Evolutionary conservation across 2,797 vertebrate species (phyloP).

Genomic region (Microctenopoma lineatum): DNA sequence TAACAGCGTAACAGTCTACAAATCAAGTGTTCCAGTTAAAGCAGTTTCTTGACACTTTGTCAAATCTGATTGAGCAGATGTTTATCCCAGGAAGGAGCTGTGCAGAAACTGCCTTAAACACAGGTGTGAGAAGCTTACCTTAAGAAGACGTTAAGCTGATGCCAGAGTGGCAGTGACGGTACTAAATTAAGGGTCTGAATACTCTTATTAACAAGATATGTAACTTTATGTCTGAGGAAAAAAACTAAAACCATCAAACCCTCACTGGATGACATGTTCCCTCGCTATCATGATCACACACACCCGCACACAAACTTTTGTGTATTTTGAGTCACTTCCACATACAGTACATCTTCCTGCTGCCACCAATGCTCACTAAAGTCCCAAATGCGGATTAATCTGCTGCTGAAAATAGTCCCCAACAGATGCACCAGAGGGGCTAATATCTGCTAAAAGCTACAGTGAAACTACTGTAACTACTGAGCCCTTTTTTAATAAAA

Average conservation of each 20-base stretch:
- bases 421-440: not conserved
- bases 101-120: not conserved
- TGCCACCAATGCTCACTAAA: not conserved
- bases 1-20: no score
- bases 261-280: not conserved
- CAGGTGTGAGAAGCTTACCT: not conserved
- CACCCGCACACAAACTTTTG: not conserved
- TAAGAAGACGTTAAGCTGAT: not conserved
- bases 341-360: not conserved
- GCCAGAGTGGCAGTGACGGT: not conserved
- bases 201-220: no score
- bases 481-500: not conserved
- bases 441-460: not conserved
- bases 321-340: not conserved
- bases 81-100: not conserved
- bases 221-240: no score
- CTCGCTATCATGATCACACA: not conserved
- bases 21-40: not conserved
- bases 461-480: not conserved
- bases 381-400: not conserved
- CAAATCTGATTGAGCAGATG: not conserved
- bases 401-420: not conserved
- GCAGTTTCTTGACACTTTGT: not conserved
- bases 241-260: not conserved
- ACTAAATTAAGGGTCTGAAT: not conserved